Conservation (phyloP, 2,888 invertebrate species). For the Latheticus oryzae region DNA sequence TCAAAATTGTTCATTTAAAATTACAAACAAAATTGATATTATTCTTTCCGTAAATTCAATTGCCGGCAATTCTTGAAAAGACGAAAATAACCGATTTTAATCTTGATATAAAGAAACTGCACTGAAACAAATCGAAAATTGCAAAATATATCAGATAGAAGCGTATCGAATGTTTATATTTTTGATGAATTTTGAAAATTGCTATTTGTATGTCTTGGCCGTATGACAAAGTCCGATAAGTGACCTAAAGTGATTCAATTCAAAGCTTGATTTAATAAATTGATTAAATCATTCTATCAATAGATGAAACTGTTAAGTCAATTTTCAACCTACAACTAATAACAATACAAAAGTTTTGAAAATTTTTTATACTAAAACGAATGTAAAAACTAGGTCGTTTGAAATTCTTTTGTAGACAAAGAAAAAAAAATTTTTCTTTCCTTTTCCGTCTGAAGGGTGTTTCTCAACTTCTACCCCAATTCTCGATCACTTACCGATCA, state of each 20-base stretch:
- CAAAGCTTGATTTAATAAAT: slow-evolving; percentile 60
- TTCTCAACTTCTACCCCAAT: slow-evolving; percentile 48
- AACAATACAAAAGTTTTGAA: slow-evolving; percentile 7
- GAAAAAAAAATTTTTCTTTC: slow-evolving; percentile 22
- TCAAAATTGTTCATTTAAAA: too few species aligned
- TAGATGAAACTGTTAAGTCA: slow-evolving; percentile 64
- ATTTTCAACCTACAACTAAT: slow-evolving; percentile 47
- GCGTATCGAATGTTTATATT: too few species aligned
- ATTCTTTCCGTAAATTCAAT: too few species aligned
- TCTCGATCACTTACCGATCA: slow-evolving; percentile 53
- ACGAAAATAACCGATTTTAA: too few species aligned
- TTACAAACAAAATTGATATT: too few species aligned
- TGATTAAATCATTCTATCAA: slow-evolving; percentile 63
- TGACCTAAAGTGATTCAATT: slow-evolving; percentile 44
- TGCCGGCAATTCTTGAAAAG: too few species aligned
- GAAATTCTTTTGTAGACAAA: too few species aligned
- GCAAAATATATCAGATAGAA: too few species aligned
- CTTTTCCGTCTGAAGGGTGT: slow-evolving; percentile 46
- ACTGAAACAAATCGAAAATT: too few species aligned
- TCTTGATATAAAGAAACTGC: too few species aligned
- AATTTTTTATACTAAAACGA: slow-evolving; percentile 11
- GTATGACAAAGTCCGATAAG: slow-evolving; percentile 40
- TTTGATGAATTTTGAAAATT: too few species aligned
- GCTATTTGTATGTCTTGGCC: too few species aligned
- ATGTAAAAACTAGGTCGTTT: slow-evolving; percentile 51